Evolutionary conservation across 2,113 vertebrate species (phyloP), one percentile per base, ranked within the genome.

Genomic region (Polypterus bichir): DNA sequence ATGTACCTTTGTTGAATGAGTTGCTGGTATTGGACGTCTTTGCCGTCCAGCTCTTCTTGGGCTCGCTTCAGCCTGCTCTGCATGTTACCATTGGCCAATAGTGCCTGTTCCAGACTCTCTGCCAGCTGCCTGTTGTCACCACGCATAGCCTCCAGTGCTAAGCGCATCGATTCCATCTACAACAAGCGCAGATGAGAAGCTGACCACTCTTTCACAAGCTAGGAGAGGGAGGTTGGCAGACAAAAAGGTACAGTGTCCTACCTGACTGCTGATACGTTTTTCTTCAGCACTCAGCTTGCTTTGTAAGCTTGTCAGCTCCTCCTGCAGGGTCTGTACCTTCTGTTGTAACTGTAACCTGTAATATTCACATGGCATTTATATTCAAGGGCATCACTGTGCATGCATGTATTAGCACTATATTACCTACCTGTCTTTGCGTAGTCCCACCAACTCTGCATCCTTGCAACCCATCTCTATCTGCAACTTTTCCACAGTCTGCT

Each of bases 81-180:
- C 52, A 81, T 65, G 44, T 52, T 59, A 57, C 45, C 69, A 49
- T 72, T 84, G 56, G 74, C 69, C 59, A 77, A 76, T 53, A 81
- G 55, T 54, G 74, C 64, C 62, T 84, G 76, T 56, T 85, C 77
- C 54, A 85, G 71, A 63, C 3, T 73, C 67, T 63, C 44, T 27
- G 72, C 69, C 51, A 88, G 75, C 46, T 78, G 81, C 59, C 70
- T 76, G 59, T 80, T 84, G 70, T 86, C 85, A 61, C 59, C 68
- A 69, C 70, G 73, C 46, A 74, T 52, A 6, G 65, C 53, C 47
- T 83, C 77, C 47, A 84, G 69, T 48, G 69, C 70, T 62, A 78
- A 81, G 4, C 65, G 71, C 27, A 89, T 69, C 48, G 75, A 65
- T 10, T 79, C 72, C 54, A 79, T 59, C 85, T 88, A 62, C 55